Percentiles rank a stretch among this genome's conserved stretches.
Conservation (phyloP, 2,113 vertebrate genomes). For the Tyrannus savana region DNA sequence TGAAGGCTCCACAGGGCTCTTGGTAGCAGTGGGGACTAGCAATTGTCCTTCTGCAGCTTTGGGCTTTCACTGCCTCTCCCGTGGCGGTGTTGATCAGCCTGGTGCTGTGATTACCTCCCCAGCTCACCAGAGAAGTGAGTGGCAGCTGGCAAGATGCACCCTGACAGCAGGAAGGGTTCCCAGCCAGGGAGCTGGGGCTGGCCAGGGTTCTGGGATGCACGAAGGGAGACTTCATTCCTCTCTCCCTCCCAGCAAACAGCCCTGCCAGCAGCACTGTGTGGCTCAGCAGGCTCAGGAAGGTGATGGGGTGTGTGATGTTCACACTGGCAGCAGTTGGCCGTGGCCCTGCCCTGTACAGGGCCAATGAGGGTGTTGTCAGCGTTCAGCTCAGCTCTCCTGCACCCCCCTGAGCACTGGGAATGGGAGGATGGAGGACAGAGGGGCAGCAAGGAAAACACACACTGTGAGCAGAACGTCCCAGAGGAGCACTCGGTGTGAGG, state of each 20-base stretch:
- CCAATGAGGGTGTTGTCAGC: neutral
- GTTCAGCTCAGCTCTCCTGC: neutral
- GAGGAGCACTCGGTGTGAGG: neutral
- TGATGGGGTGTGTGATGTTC: fast-evolving
- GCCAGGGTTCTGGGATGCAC: neutral
- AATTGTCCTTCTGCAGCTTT: neutral
- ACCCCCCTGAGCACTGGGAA: neutral
- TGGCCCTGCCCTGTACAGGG: neutral
- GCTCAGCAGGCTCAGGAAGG: neutral
- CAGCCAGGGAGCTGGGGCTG: neutral
- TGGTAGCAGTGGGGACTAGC: neutral
- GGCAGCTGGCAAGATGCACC: neutral
- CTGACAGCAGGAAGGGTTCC: neutral
- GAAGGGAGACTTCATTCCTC: neutral
- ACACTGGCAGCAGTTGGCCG: neutral
- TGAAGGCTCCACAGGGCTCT: neutral
- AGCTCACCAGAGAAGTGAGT: neutral
- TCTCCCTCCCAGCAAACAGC: neutral
- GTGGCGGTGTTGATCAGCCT: neutral
- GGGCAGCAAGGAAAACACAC: neutral
- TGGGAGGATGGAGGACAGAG: neutral
- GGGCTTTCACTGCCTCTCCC: neutral
- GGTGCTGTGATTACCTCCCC: neutral
- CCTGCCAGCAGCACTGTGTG: neutral
- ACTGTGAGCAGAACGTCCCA: neutral